These are phyloP conservation scores for Andinoacara biseriatus DNA, from an alignment of 2,113 vertebrate species.

Conservation along the genomic window DNA sequence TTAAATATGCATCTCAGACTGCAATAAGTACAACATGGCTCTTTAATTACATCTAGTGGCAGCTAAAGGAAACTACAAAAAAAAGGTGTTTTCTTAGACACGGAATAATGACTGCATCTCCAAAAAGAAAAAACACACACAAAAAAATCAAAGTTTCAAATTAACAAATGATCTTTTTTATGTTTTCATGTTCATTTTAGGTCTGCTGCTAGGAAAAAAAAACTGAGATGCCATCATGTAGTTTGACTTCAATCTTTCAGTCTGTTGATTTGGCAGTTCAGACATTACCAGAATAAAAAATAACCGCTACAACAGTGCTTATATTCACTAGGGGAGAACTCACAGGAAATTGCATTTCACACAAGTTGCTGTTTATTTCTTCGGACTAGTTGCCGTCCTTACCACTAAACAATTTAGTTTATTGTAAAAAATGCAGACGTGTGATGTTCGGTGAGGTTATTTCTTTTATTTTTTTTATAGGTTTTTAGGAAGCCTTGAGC, in stretches of 20 bases:
- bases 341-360: neutral
- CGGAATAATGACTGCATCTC: neutral
- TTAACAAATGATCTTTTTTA: neutral
- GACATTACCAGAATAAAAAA: too few relatives aligned
- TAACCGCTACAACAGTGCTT: too few relatives aligned
- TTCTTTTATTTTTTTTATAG: neutral
- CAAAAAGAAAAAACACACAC: neutral
- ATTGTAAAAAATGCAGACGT: neutral
- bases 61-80: conserved; percentile 37
- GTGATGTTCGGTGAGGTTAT: neutral
- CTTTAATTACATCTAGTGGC: conserved; percentile 51
- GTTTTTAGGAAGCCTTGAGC: conserved; percentile 9
- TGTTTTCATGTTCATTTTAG: neutral
- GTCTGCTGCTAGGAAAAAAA: neutral
- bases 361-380: neutral
- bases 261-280: neutral
- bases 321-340: neutral
- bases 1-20: neutral
- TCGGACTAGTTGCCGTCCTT: neutral
- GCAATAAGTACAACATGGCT: neutral
- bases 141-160: neutral
- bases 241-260: neutral
- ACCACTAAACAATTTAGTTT: neutral
- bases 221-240: neutral
- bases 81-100: neutral